These are phyloP conservation scores for Rhinolophus sinicus DNA, from an alignment of 2,113 vertebrate species.

Conservation along the genomic window DNA sequence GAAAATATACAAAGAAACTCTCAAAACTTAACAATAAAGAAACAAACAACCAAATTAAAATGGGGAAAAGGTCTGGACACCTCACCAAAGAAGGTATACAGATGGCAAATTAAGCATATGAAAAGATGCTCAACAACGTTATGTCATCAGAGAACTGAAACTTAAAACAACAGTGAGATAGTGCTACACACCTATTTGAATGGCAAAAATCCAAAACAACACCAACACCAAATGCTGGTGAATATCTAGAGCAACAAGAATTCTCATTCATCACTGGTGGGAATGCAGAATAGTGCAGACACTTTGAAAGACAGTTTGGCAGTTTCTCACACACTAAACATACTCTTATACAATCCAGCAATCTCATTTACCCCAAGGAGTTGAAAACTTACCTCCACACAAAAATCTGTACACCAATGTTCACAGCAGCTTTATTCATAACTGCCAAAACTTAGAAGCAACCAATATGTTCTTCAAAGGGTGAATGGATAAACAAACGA, in stretches of 20 bases:
- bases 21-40: background rate
- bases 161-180: background rate
- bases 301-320: background rate
- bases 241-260: background rate
- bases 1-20: background rate
- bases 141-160: background rate
- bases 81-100: background rate
- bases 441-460: background rate
- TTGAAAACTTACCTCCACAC: background rate
- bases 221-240: background rate
- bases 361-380: background rate
- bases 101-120: background rate
- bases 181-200: background rate
- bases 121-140: slow-evolving; percentile 3
- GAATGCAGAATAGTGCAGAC: background rate
- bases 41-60: background rate
- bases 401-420: background rate
- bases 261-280: background rate
- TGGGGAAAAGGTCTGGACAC: background rate
- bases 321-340: background rate
- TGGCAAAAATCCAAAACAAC: background rate
- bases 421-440: background rate
- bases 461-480: background rate
- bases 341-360: background rate
- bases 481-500: background rate